These are phyloP conservation scores for Liposcelis brunnea DNA, from an alignment of 2,888 invertebrate species.

Conservation along the genomic window DNA sequence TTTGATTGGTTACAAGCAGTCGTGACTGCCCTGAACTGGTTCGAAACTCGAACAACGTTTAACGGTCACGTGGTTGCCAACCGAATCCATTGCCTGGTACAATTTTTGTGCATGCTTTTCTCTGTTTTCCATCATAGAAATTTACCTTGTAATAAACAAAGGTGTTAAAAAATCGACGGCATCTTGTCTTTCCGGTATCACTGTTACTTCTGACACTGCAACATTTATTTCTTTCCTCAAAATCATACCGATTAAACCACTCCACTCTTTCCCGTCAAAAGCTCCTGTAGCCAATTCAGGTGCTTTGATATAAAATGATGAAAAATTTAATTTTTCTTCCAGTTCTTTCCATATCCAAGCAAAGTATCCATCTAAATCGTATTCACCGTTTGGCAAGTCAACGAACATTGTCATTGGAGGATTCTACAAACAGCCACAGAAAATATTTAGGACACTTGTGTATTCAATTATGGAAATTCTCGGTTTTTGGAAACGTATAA, in stretches of 20 bases:
- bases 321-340: background rate
- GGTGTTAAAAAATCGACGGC: slow-evolving; percentile 2
- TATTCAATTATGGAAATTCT: too few species aligned
- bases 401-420: too few species aligned
- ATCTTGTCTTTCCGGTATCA: background rate
- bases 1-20: too few species aligned
- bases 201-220: background rate
- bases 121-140: background rate
- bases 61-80: too few species aligned
- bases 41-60: too few species aligned
- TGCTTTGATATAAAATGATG: background rate
- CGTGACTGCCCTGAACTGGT: too few species aligned
- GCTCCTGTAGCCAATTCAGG: background rate
- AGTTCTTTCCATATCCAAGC: slow-evolving; percentile 1
- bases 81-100: too few species aligned
- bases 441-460: too few species aligned
- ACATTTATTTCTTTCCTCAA: background rate
- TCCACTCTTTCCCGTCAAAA: background rate
- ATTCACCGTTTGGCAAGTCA: background rate
- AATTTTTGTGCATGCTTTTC: too few species aligned
- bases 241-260: slow-evolving; percentile 3
- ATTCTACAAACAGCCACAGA: too few species aligned
- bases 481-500: too few species aligned
- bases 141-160: background rate
- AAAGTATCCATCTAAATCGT: slow-evolving; percentile 1